Percentiles rank a stretch among this genome's conserved stretches.
These are phyloP conservation scores for Malurus melanocephalus DNA, from an alignment of 2,113 vertebrate genomes.

Conservation along the genomic window DNA sequence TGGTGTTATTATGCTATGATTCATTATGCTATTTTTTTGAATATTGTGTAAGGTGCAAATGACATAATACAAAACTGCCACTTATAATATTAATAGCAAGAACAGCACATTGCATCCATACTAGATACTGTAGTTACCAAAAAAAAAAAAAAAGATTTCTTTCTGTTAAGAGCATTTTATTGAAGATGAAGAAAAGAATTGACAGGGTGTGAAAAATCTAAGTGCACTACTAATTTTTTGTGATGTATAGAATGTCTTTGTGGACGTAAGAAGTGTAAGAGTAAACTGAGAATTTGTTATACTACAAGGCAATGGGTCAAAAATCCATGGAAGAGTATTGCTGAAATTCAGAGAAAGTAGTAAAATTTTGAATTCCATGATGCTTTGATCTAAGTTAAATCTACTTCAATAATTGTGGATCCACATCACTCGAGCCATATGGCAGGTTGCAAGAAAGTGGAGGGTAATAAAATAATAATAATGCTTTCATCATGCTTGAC, in stretches of 20 bases:
- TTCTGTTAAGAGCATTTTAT: neutral
- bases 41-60: neutral
- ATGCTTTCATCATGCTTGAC: conserved; percentile 38
- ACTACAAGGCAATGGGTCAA: neutral
- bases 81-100: neutral
- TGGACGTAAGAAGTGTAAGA: neutral
- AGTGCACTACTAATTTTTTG: neutral
- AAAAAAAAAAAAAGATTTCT: neutral
- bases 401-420: conserved; percentile 10
- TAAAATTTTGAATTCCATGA: neutral
- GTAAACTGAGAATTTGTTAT: neutral
- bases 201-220: neutral
- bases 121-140: neutral
- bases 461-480: conserved; percentile 47
- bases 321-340: neutral
- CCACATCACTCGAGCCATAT: neutral
- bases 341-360: conserved; percentile 1
- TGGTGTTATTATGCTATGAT: no score
- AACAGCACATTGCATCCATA: neutral
- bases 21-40: neutral
- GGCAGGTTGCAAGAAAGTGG: neutral
- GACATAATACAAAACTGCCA: neutral
- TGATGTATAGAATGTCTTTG: neutral
- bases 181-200: neutral
- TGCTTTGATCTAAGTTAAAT: conserved; percentile 44